A percentile compares a stretch with the other conserved stretches of the same genome.
Conservation (phyloP, 2,113 vertebrate genomes). For the Antechinus flavipes region DNA sequence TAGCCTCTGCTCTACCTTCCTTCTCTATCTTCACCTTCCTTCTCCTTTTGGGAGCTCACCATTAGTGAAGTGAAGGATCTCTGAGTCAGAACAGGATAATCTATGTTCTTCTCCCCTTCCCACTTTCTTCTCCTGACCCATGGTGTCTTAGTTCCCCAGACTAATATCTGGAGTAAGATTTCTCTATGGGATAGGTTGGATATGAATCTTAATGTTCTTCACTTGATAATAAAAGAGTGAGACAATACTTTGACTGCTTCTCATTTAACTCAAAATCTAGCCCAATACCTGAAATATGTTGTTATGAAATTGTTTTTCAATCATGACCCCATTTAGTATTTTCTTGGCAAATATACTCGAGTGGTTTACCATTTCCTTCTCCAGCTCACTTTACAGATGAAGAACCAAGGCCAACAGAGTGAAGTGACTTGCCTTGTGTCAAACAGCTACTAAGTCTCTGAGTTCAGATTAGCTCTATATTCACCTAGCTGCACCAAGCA, state of each 20-base stretch:
- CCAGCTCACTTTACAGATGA: background rate
- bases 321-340: background rate
- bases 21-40: background rate
- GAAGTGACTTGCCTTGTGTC: background rate
- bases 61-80: background rate
- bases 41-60: background rate
- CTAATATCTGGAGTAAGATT: background rate
- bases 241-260: background rate
- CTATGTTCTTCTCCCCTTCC: background rate
- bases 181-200: background rate
- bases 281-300: background rate
- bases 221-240: background rate
- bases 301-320: background rate
- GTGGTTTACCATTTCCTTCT: background rate
- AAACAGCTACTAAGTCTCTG: background rate
- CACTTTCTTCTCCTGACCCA: background rate
- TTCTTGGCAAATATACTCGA: background rate
- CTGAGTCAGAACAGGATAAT: background rate
- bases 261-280: background rate
- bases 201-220: background rate
- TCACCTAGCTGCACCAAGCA: background rate
- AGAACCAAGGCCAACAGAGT: background rate
- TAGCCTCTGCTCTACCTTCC: background rate
- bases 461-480: background rate
- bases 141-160: background rate